Base-by-base conservation (phyloP, 92 coral and sea anemone species). In the Pocillopora grandis region DNA sequence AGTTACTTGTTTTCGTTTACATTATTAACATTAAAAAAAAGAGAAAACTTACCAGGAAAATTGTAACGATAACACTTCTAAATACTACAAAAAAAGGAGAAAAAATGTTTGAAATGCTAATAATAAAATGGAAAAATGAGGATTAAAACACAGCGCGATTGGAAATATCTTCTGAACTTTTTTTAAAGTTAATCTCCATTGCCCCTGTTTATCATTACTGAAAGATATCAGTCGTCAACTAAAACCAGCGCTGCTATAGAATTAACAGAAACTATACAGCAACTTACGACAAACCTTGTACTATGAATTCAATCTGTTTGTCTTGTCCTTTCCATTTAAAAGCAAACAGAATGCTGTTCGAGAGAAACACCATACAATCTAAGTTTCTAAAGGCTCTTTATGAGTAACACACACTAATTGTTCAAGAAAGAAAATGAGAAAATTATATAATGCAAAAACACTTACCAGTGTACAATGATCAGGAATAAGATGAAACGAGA, bases 381-480 rank as follows among this genome's bases (percentile, higher is more conserved):
- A 42, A 42, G 8, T 42, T 42, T 0, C 52, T 42, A 42, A 42
- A 42, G 52, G 52, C 4, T 42, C 6, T 42, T 42, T 4, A 42
- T 42, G 1, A 3, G 52, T 3, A 42, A 42, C 52, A 7, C 8
- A 0, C 52, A 42, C 52, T 42, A 7, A 42, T 42, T 42, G 52
- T 42, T 42, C 8, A 42, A 42, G 0, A 42, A 42, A 42, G 52
- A 42, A 42, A 42, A 42, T 42, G 0, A 7, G 55, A 10, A 37
- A 56, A 13, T 57, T 33, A 59, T 1, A 59, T 10, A 35, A 23
- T n/a, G 42, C 15, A 75, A 20, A 27, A 0, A 15, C 59, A 75
- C 98, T 80, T 85, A 94, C 98, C 98, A 94, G 90, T 94, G 98
- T 64, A 92, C 64, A 58, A 94, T 91, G 31, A 94, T 88, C 73